phyloP scores from a whole-genome alignment of 2,797 vertebrate genomes.

The Percopsis omiscomaycus region DNA sequence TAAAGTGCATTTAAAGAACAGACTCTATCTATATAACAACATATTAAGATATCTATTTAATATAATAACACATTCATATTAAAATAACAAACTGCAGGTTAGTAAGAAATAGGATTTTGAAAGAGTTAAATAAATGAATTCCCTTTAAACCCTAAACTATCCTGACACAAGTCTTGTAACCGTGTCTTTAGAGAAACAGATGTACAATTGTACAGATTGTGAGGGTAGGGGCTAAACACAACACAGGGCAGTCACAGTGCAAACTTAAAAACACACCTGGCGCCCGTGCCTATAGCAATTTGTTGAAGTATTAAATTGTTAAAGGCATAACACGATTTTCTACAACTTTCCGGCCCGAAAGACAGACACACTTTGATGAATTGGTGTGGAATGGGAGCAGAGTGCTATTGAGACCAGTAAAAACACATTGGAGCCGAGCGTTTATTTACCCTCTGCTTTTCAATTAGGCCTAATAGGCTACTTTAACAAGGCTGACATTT shows the following conservation, averaged over 20 bases:
- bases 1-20: too few species aligned
- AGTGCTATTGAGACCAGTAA: conserved; percentile 52
- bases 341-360: neutral
- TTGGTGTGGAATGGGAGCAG: conserved; percentile 55
- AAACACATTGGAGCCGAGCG: conserved; percentile 70
- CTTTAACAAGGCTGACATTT: conserved; percentile 77
- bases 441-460: conserved; percentile 75
- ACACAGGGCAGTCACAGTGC: conserved; percentile 19
- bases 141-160: too few species aligned
- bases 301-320: neutral
- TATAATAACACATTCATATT: too few species aligned
- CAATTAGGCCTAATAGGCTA: conserved; percentile 74
- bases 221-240: conserved; percentile 23
- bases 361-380: conserved; percentile 51
- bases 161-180: conserved; percentile 1
- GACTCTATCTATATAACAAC: too few species aligned
- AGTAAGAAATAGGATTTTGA: too few species aligned
- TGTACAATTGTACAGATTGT: neutral
- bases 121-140: too few species aligned
- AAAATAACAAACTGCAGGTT: too few species aligned
- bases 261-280: conserved; percentile 8
- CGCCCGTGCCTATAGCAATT: neutral
- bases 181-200: neutral
- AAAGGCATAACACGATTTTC: neutral
- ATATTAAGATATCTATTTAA: too few species aligned